Conservation (phyloP, 2,888 invertebrate genomes). For the Temnothorax ravouxi region DNA sequence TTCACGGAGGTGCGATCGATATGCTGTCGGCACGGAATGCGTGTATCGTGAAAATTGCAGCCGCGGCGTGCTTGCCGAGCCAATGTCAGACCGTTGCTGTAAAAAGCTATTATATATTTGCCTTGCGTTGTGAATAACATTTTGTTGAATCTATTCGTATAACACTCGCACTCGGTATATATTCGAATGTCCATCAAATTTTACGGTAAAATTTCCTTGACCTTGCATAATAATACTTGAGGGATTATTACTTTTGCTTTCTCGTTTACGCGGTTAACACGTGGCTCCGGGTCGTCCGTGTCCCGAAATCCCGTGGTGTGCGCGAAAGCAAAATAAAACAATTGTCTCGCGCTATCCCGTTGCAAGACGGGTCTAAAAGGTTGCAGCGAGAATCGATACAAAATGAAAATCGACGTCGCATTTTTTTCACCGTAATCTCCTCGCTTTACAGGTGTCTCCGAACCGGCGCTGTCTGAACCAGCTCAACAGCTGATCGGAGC, state of each 20-base stretch:
- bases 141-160: not conserved
- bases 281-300: too few relatives aligned
- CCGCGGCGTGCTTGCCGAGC: not conserved
- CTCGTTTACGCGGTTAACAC: not conserved
- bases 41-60: constrained; percentile 39
- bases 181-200: not conserved
- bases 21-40: constrained; percentile 11
- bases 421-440: not conserved
- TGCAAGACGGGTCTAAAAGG: not conserved
- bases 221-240: too few relatives aligned
- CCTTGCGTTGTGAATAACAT: not conserved
- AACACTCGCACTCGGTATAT: not conserved
- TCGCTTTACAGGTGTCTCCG: constrained; percentile 83
- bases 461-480: constrained; percentile 86
- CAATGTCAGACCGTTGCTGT: not conserved
- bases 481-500: constrained; percentile 86
- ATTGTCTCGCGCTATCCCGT: not conserved
- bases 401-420: constrained; percentile 28
- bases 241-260: too few relatives aligned
- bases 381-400: constrained; percentile 23
- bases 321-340: not conserved
- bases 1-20: constrained; percentile 26
- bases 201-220: not conserved
- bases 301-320: not conserved
- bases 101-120: not conserved